These are phyloP conservation scores for Aphelinus atriplicis DNA, from an alignment of 1,140 invertebrate species.

Conservation along the genomic window DNA sequence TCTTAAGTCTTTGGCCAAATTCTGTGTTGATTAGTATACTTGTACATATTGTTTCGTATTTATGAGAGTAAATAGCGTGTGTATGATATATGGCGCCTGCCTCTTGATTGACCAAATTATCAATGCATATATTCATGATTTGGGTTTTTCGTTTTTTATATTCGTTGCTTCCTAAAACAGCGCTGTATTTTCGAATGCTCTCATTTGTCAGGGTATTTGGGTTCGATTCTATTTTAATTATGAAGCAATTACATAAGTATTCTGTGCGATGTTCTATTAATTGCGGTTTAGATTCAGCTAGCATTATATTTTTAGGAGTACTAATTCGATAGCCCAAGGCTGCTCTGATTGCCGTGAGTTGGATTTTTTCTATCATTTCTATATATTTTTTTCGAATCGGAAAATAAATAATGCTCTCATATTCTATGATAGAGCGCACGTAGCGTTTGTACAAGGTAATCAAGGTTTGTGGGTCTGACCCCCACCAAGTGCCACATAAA, in stretches of 20 bases:
- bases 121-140: too few species aligned
- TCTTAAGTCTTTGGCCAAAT: too few species aligned
- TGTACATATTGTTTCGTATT: too few species aligned
- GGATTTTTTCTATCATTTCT: conserved; percentile 17
- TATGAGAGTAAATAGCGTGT: too few species aligned
- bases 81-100: too few species aligned
- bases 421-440: conserved; percentile 19
- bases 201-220: not conserved
- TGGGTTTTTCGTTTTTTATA: too few species aligned
- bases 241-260: not conserved
- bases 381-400: conserved; percentile 3
- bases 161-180: not conserved
- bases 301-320: conserved; percentile 12
- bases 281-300: conserved; percentile 3
- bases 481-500: conserved; percentile 22
- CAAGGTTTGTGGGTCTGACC: not conserved
- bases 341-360: not conserved
- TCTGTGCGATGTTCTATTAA: conserved; percentile 1
- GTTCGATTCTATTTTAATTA: not conserved
- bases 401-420: conserved; percentile 10
- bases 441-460: conserved; percentile 20
- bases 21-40: too few species aligned
- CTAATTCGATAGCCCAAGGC: conserved; percentile 18
- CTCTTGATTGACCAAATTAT: too few species aligned
- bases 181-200: not conserved